These are phyloP conservation scores for Saxidomus purpurata DNA, from an alignment of 1,140 invertebrate species.

Conservation along the genomic window DNA sequence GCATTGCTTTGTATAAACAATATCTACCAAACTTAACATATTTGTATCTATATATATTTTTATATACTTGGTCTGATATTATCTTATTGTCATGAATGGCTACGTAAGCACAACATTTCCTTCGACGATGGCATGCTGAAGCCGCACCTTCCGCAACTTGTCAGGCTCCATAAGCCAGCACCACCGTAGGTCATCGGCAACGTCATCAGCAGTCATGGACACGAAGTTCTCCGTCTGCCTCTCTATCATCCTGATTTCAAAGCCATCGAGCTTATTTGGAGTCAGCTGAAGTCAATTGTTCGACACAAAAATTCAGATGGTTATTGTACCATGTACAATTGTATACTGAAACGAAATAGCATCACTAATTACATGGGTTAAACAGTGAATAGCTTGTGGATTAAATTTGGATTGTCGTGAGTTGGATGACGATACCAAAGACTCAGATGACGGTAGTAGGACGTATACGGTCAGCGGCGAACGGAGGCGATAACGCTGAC, in stretches of 20 bases:
- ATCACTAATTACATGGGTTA: not conserved
- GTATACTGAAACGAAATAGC: not conserved
- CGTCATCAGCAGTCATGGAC: not conserved
- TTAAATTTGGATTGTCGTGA: not conserved
- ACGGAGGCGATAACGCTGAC: not conserved
- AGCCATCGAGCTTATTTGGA: slow-evolving; percentile 14
- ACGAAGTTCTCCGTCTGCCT: not conserved
- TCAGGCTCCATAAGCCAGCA: not conserved
- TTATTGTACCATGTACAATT: not conserved
- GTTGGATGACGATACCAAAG: not conserved
- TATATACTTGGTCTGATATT: no score
- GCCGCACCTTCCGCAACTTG: not conserved
- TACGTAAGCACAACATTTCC: no score
- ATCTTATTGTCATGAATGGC: no score
- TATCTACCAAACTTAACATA: no score
- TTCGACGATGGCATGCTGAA: not conserved
- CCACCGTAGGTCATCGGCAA: not conserved
- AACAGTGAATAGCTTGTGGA: not conserved
- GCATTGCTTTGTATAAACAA: no score
- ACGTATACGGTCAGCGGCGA: not conserved
- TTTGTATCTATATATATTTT: no score
- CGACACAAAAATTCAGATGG: not conserved
- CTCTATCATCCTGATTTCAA: slow-evolving; percentile 11
- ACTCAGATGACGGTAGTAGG: not conserved
- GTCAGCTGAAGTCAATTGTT: not conserved